Evolutionary conservation across 2,797 vertebrate species (phyloP).

Genomic region (Pterois miles): DNA sequence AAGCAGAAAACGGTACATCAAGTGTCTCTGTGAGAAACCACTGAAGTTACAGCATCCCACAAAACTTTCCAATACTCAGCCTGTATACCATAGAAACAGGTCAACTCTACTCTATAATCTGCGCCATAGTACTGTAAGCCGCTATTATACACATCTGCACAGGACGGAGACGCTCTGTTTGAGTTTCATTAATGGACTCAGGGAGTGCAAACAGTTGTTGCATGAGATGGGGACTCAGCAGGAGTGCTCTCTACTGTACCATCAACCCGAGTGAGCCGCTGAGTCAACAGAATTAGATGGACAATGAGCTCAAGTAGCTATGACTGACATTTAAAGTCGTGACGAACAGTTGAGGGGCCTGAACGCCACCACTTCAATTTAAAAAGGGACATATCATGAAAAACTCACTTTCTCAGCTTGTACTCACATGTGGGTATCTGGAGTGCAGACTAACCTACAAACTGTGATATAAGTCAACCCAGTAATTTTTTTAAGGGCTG

Average conservation of each 20-base stretch:
- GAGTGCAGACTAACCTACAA: no score
- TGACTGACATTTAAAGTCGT: neutral
- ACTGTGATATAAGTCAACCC: no score
- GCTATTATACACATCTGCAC: neutral
- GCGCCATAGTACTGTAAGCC: neutral
- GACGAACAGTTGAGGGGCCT: neutral
- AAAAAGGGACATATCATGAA: no score
- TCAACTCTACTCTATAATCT: neutral
- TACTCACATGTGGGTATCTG: no score
- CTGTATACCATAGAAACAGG: neutral
- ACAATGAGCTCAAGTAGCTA: no score
- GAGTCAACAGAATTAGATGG: neutral
- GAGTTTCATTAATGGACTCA: neutral
- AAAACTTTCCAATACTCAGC: neutral
- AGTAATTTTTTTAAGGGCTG: no score
- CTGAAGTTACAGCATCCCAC: neutral
- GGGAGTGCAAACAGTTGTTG: neutral
- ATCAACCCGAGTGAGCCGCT: neutral
- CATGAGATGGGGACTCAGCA: neutral
- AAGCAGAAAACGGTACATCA: neutral
- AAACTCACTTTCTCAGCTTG: rapidly evolving
- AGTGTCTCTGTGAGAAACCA: neutral
- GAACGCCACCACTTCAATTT: neutral
- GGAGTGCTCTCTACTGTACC: neutral
- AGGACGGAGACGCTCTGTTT: neutral